Evolutionary conservation across 2,888 invertebrate genomes (phyloP).

Genomic region (Nemotelus pantherinus): DNA sequence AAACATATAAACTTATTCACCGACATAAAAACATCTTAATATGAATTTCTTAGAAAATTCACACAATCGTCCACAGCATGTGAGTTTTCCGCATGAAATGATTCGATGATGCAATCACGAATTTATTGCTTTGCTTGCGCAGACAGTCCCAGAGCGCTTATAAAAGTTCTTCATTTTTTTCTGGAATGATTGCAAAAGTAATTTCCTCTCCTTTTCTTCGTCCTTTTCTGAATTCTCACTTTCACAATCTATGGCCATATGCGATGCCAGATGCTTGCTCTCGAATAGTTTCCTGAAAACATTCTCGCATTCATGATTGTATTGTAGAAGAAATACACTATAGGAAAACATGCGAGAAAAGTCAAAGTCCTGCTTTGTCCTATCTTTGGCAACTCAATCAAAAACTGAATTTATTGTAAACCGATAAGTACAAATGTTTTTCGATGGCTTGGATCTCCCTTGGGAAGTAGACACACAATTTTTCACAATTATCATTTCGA

Average conservation of each 20-base stretch:
- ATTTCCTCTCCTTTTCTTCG: constrained; percentile 47
- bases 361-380: not conserved
- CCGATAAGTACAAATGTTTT: constrained; percentile 4
- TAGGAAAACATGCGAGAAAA: not conserved
- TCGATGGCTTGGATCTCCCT: not conserved
- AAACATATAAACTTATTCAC: too few relatives aligned
- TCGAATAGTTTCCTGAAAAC: too few relatives aligned
- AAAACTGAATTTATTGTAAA: constrained; percentile 30
- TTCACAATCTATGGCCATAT: not conserved
- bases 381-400: constrained; percentile 1
- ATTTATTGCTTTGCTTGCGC: constrained; percentile 47
- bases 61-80: too few relatives aligned
- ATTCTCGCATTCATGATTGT: too few relatives aligned
- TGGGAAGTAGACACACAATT: not conserved
- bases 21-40: too few relatives aligned
- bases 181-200: constrained; percentile 49
- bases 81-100: too few relatives aligned
- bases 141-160: constrained; percentile 47
- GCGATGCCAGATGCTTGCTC: not conserved
- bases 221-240: not conserved
- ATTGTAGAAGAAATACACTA: not conserved
- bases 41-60: too few relatives aligned
- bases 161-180: constrained; percentile 46
- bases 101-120: constrained; percentile 46
- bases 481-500: not conserved